Percentiles rank a stretch among this genome's conserved stretches.
These are phyloP conservation scores for Suncus etruscus DNA, from an alignment of 2,113 vertebrate species.

Conservation along the genomic window DNA sequence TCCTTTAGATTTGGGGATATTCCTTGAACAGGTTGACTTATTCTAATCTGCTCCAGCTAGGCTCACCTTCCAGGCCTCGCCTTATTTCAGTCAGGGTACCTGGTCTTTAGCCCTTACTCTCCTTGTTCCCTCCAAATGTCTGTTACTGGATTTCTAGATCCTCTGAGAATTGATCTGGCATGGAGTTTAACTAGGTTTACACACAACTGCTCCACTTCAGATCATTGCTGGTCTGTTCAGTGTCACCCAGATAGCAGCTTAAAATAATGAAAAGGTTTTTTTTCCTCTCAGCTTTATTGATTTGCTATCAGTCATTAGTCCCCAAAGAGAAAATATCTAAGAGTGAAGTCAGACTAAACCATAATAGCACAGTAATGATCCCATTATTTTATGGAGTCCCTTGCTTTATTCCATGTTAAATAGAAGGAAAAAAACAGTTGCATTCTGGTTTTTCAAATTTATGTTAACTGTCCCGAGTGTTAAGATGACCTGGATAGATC, in stretches of 20 bases:
- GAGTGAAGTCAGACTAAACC: constrained; percentile 55
- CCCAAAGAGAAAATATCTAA: constrained; percentile 68
- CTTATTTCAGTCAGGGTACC: neutral
- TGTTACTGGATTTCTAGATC: neutral
- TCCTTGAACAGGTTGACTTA: neutral
- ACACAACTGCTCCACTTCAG: constrained; percentile 31
- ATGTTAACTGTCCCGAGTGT: constrained; percentile 19
- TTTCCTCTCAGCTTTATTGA: constrained; percentile 71
- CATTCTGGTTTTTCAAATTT: constrained; percentile 38
- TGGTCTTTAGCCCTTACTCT: neutral
- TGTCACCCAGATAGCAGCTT: constrained; percentile 63
- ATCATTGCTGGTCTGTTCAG: constrained; percentile 48
- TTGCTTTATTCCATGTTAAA: neutral
- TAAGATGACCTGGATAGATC: constrained; percentile 23
- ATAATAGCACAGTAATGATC: constrained; percentile 35
- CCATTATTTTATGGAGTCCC: too few species aligned
- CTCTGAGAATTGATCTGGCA: constrained; percentile 45
- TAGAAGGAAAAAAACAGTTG: constrained; percentile 44
- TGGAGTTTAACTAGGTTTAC: constrained; percentile 65
- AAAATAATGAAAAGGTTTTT: constrained; percentile 77
- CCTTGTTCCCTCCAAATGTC: neutral
- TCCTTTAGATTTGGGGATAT: neutral
- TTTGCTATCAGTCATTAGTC: constrained; percentile 74
- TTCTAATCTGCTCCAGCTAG: neutral
- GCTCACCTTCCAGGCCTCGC: neutral